Percentiles rank a stretch among this genome's conserved stretches.
Evolutionary conservation across 2,113 vertebrate species (phyloP).

Genomic region (Bungarus multicinctus): DNA sequence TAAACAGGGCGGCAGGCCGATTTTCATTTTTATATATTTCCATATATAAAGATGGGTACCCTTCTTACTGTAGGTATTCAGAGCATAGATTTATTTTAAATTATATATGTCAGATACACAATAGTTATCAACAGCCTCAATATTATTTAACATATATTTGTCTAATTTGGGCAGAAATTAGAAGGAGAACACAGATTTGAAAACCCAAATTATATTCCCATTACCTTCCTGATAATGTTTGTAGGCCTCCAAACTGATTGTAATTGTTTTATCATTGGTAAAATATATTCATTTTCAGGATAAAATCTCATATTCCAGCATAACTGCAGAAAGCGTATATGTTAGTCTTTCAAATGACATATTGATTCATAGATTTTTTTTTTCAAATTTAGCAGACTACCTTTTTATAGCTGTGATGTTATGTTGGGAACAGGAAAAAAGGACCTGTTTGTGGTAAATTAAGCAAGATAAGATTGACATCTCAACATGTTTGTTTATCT

Average conservation of each 20-base stretch:
- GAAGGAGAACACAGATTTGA: neutral
- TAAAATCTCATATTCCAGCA: neutral
- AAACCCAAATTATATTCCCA: neutral
- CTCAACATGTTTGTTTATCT: neutral
- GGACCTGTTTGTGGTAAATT: neutral
- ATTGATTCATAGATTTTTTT: neutral
- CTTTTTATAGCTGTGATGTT: neutral
- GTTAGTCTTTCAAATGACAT: neutral
- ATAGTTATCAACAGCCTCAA: neutral
- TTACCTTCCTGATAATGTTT: neutral
- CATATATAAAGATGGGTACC: neutral
- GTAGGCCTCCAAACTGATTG: neutral
- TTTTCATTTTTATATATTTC: too few species aligned
- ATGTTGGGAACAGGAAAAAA: neutral
- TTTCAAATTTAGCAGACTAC: neutral
- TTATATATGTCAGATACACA: neutral
- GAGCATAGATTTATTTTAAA: neutral
- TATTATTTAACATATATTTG: neutral
- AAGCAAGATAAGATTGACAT: neutral
- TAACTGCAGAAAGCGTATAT: neutral
- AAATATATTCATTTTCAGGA: neutral
- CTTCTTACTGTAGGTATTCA: neutral
- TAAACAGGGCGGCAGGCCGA: too few species aligned
- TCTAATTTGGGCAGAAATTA: neutral
- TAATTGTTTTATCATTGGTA: neutral